Evolutionary conservation across 2,888 invertebrate species (phyloP).

Genomic region (Villa cingulata): DNA sequence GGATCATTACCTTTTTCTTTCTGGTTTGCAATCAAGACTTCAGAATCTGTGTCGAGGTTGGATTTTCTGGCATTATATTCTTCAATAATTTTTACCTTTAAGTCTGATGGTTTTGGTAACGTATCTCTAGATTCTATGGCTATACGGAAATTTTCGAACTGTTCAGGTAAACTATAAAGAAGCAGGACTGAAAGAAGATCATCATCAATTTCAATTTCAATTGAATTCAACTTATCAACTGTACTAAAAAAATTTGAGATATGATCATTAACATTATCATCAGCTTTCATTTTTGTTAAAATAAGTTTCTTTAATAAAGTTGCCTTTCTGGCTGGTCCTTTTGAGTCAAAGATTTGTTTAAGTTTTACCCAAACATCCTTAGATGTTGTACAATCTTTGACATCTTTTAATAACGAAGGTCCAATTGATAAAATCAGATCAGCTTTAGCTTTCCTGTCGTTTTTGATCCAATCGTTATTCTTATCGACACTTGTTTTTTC

Average conservation of each 20-base stretch:
- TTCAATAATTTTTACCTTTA: background rate
- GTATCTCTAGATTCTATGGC: background rate
- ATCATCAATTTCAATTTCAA: background rate
- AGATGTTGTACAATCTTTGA: background rate
- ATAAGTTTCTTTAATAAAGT: too few species aligned
- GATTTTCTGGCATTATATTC: background rate
- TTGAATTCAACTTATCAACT: background rate
- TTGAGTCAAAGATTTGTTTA: background rate
- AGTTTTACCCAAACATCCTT: background rate
- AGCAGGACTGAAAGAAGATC: background rate
- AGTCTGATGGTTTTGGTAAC: background rate
- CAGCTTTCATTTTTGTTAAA: too few species aligned
- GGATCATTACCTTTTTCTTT: accelerated
- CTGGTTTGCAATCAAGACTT: background rate
- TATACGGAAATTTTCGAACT: background rate
- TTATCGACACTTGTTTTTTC: background rate
- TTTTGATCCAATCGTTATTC: background rate
- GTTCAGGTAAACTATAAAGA: background rate
- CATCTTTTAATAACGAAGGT: background rate
- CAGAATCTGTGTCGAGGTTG: background rate
- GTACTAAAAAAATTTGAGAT: background rate
- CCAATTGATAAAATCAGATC: background rate
- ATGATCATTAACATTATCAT: too few species aligned
- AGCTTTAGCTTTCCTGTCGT: background rate
- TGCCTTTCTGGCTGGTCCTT: background rate